Evolutionary conservation across 2,113 vertebrate species (phyloP).

Genomic region (Sclerurus mexicanus): DNA sequence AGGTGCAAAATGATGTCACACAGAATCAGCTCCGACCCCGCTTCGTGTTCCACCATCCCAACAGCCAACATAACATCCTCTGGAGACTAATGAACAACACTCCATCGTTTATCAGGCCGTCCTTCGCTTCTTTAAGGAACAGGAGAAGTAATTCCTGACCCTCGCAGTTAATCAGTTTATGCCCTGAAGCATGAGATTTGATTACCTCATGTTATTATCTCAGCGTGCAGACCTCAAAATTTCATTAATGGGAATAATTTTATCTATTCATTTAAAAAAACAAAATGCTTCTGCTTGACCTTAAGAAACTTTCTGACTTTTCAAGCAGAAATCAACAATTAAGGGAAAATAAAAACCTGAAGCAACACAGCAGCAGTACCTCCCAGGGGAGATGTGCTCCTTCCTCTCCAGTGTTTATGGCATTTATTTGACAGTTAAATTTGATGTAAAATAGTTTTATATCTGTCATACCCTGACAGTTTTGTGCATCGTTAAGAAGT

Average conservation of each 20-base stretch:
- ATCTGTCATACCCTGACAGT: not conserved
- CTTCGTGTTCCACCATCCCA: accelerated
- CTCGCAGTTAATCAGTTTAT: slow-evolving; percentile 10
- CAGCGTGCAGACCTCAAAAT: not conserved
- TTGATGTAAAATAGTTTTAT: not conserved
- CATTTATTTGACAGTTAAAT: not conserved
- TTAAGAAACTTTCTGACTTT: slow-evolving; percentile 8
- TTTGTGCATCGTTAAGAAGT: slow-evolving; percentile 23
- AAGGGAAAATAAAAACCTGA: not conserved
- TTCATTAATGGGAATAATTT: slow-evolving; percentile 52
- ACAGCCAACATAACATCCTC: not conserved
- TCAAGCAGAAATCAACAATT: slow-evolving; percentile 30
- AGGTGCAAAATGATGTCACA: not conserved
- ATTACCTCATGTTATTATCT: slow-evolving; percentile 37
- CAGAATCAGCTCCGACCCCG: not conserved
- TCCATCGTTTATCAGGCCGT: not conserved
- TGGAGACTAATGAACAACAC: not conserved
- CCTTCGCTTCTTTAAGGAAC: not conserved
- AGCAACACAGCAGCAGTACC: not conserved
- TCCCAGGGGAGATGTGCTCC: not conserved
- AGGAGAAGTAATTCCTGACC: not conserved
- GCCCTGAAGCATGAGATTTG: slow-evolving; percentile 33
- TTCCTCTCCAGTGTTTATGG: not conserved
- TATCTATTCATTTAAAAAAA: slow-evolving; percentile 9
- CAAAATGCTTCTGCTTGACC: slow-evolving; percentile 1